Conservation (phyloP, 2,113 vertebrate genomes). For the Edolisoma coerulescens region DNA sequence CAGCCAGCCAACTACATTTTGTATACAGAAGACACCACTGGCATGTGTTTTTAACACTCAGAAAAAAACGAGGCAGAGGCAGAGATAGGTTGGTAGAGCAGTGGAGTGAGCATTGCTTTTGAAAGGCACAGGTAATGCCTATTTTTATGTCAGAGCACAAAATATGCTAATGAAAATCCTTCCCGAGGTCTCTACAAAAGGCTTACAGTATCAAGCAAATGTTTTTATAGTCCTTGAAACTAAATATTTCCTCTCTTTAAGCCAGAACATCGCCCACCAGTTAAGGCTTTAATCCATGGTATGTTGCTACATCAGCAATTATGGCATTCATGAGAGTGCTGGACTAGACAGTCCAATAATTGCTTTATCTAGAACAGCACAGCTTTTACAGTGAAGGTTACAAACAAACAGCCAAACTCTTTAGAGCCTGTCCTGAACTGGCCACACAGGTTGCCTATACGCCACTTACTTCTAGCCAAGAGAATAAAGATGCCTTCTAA, state of each 20-base stretch:
- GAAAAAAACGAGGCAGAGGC: not conserved
- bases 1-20: not conserved
- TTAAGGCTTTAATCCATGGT: not conserved
- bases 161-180: not conserved
- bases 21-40: accelerated
- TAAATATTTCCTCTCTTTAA: not conserved
- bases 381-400: not conserved
- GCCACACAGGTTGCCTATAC: not conserved
- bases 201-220: not conserved
- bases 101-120: not conserved
- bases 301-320: not conserved
- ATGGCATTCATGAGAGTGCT: not conserved
- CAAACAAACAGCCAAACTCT: not conserved
- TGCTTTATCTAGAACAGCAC: not conserved
- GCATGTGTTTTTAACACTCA: not conserved
- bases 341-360: not conserved
- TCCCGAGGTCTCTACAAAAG: not conserved
- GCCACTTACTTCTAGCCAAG: not conserved
- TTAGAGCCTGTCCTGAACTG: not conserved
- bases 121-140: not conserved
- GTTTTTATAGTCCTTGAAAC: not conserved
- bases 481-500: not conserved
- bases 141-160: not conserved
- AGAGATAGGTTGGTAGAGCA: not conserved
- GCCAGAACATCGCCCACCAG: not conserved